Percentiles rank a stretch among this genome's conserved stretches.
Evolutionary conservation across 2,888 invertebrate species (phyloP).

Genomic region (Latheticus oryzae): DNA sequence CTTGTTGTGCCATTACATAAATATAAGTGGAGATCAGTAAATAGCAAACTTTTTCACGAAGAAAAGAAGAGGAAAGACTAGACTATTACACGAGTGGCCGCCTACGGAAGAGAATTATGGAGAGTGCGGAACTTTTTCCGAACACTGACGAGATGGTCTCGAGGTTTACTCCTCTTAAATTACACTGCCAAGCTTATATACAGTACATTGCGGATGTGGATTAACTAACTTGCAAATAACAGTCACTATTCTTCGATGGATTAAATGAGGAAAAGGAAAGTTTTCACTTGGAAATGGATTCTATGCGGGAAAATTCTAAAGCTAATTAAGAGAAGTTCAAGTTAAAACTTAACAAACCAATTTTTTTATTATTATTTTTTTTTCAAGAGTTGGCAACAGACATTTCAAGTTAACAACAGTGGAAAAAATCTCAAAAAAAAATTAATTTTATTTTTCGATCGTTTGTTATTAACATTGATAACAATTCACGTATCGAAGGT

Average conservation of each 20-base stretch:
- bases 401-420: no score
- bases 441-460: no score
- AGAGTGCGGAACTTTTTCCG: constrained; percentile 31
- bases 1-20: constrained; percentile 50
- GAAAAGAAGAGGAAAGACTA: constrained; percentile 46
- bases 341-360: no score
- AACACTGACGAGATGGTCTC: constrained; percentile 28
- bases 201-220: constrained; percentile 22
- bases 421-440: no score
- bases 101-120: constrained; percentile 44
- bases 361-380: no score
- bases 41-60: constrained; percentile 52
- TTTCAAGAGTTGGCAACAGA: no score
- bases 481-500: no score
- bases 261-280: constrained; percentile 10
- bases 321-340: no score
- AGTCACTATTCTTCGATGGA: constrained; percentile 19
- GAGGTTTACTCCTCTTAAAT: constrained; percentile 33
- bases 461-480: no score
- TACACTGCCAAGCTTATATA: constrained; percentile 15
- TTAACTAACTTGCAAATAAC: constrained; percentile 17
- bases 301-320: no score
- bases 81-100: constrained; percentile 49
- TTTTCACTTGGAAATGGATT: no score
- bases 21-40: constrained; percentile 51